Evolutionary conservation across 2,797 vertebrate species (phyloP).

Genomic region (Aulostomus chinensis): DNA sequence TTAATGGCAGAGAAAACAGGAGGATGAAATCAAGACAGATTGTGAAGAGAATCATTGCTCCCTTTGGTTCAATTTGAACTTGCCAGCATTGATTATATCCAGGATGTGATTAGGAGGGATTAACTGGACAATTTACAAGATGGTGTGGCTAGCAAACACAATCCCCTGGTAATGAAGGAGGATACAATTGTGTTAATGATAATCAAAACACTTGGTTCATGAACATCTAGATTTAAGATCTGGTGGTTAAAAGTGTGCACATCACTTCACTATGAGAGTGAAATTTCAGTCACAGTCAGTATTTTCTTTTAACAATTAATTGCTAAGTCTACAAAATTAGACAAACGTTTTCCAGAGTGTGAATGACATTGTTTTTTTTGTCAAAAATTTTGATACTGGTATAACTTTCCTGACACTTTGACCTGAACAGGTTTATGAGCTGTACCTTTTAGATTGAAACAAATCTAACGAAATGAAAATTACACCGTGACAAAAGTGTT

Average conservation of each 20-base stretch:
- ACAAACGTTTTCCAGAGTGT: too few species aligned
- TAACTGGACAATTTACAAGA: conserved; percentile 44
- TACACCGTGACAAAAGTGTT: too few species aligned
- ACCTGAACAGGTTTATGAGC: too few species aligned
- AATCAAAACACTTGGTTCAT: conserved; percentile 24
- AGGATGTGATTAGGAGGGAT: conserved; percentile 44
- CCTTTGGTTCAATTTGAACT: conserved; percentile 32
- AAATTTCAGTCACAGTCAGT: too few species aligned
- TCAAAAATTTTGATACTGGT: too few species aligned
- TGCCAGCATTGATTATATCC: conserved; percentile 26
- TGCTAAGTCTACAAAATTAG: too few species aligned
- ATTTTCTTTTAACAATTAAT: too few species aligned
- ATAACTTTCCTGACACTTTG: too few species aligned
- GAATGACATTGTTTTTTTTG: too few species aligned
- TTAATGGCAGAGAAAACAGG: conserved; percentile 7
- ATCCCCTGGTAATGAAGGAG: conserved; percentile 27
- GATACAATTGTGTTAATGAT: conserved; percentile 15
- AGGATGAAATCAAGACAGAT: conserved; percentile 17
- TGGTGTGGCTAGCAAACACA: conserved; percentile 17
- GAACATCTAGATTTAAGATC: conserved; percentile 4
- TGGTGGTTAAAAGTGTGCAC: too few species aligned
- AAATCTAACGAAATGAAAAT: too few species aligned
- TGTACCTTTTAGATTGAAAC: too few species aligned
- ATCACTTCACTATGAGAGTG: not conserved
- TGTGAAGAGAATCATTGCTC: conserved; percentile 27